phyloP scores from a whole-genome alignment of 2,113 vertebrate species.

The Ophthalmotilapia sp. region DNA sequence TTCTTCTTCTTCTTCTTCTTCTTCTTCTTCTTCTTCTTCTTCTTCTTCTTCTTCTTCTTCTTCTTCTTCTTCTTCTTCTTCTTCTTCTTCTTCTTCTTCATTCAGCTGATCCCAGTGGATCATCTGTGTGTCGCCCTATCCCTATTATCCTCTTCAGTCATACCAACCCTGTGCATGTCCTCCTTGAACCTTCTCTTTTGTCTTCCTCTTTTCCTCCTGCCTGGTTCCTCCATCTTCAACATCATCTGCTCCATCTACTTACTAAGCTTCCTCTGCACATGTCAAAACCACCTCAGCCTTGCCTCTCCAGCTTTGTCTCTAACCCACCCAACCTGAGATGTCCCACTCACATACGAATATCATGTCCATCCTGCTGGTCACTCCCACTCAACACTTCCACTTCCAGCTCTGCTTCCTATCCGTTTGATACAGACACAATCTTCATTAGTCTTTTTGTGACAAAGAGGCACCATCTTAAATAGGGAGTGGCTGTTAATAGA shows the following conservation, averaged over 20 bases:
- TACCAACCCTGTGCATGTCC: background rate
- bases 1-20: background rate
- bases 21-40: background rate
- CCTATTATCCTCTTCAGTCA: background rate
- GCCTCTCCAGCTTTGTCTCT: background rate
- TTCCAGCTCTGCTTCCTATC: background rate
- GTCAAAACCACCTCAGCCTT: background rate
- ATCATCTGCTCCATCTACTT: background rate
- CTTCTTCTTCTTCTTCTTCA: background rate
- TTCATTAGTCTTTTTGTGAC: background rate
- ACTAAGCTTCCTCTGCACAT: background rate
- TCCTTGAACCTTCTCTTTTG: background rate
- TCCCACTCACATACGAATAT: background rate
- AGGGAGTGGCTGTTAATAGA: background rate
- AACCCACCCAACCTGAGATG: background rate
- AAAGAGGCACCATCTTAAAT: background rate
- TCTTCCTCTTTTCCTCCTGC: background rate
- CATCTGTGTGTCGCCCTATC: background rate
- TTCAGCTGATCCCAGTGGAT: background rate
- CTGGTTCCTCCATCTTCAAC: background rate
- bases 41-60: background rate
- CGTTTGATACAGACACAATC: background rate
- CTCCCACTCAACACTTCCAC: background rate
- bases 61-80: background rate
- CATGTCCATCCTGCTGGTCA: background rate